Evolutionary conservation across 2,888 invertebrate genomes (phyloP), one percentile per base, ranked within the genome.

Genomic region (Macrophya annulata): DNA sequence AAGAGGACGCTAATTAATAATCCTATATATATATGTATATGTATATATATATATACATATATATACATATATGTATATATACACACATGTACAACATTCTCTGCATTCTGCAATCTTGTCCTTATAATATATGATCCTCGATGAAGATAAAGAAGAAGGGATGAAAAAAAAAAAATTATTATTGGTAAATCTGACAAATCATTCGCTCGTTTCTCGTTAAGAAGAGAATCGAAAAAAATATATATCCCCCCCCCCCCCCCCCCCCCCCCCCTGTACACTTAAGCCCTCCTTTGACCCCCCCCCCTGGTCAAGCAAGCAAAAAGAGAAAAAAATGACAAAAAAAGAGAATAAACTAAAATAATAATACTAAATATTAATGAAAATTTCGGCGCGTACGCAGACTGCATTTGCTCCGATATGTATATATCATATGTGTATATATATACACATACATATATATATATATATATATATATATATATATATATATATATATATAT

Each of bases 1-100:
- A 93, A 96, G 98, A 94, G 98, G 98, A 92, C 98, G 98, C 95
- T 98, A 98, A 95, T 91, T 59, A 79, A 79, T 37, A 79, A 59
- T 55, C 12, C 21, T 40, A 79, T 74, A 59, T 21, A 62, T 62
- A 71, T 71, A 71, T 62, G 25, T 4, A 62, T 62, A 25, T 15
- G 10, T 4, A 40, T 71, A 71, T 71, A 71, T 37, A n/a, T 40
- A n/a, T 37, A 17, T 71, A 31, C 37, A 15, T 51, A 1, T n/a
- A 74, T 62, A 31, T 25, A 48, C 51, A 51, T n/a, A 51, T 37
- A 45, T 74, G 48, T 25, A 74, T 74, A 45, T 12, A 45, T 4
- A 59, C 17, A 59, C 17, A 55, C 17, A 31, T 37, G 55, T 2
- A 12, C 10, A 79, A 74, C 72, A 45, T 10, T 21, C 40, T 10